These are phyloP conservation scores for Thecophora atra DNA, from an alignment of 2,888 invertebrate genomes.

Conservation along the genomic window DNA sequence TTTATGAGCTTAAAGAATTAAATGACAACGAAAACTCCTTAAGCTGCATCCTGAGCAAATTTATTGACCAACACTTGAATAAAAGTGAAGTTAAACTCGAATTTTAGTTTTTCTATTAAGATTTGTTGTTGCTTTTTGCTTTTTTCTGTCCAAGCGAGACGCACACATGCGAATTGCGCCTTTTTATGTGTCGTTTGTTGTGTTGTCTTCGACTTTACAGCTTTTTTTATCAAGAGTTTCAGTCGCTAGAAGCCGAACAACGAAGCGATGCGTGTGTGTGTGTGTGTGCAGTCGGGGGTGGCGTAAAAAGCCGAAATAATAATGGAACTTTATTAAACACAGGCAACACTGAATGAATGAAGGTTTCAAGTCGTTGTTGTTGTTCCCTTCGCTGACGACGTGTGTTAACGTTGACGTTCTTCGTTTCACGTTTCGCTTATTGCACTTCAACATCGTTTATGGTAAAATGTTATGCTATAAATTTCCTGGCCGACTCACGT, in stretches of 20 bases:
- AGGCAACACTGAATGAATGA: background rate
- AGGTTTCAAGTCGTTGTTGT: background rate
- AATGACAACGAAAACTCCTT: constrained; percentile 1
- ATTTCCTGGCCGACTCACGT: constrained; percentile 9
- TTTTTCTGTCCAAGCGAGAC: no score
- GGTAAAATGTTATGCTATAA: background rate
- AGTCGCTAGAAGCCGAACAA: no score
- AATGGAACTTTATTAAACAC: background rate
- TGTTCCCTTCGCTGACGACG: background rate
- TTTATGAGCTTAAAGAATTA: background rate
- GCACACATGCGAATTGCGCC: no score
- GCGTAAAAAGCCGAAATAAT: no score
- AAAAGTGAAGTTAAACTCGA: no score
- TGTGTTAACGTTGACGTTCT: background rate
- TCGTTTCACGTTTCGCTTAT: background rate
- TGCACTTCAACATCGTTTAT: constrained; percentile 5
- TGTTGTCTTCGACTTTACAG: no score
- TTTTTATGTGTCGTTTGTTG: no score
- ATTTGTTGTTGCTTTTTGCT: no score
- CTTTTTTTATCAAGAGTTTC: no score
- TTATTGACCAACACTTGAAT: background rate
- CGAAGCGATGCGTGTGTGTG: no score
- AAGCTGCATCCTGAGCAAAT: background rate
- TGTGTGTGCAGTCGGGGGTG: no score
- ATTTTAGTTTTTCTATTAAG: no score